Base-by-base conservation (phyloP, 2,113 vertebrate genomes). In the Shinisaurus crocodilurus region DNA sequence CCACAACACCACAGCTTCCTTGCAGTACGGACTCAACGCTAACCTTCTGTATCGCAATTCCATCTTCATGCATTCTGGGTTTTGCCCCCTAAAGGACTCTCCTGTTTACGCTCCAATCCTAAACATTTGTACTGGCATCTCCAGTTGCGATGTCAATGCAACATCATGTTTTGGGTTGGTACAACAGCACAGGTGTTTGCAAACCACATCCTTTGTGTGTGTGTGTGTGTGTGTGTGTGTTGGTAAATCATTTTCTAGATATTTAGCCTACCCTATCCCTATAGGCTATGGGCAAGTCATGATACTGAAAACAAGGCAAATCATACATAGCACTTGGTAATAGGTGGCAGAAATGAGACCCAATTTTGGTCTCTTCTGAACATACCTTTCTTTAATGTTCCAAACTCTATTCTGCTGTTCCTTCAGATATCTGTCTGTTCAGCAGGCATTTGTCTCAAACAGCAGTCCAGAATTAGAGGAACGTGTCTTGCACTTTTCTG, bases 391-490 rank as follows among this genome's bases (percentile, higher is more conserved):
- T 89, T 92, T 65, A 63, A n/a, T n/a, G 74, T 80, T 1, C 37
- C 54, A 81, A 77, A 60, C 89, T 91, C 77, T 70, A 82, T 89
- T 43, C 76, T 93, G 45, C 37, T 88, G 34, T 93, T 93, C 57
- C 84, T 84, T 90, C 18, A 90, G 76, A 60, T 93, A 16, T 76
- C 63, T 87, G 88, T 86, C 91, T 94, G 54, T 88, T 95, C 85
- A 88, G 82, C 92, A 91, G 77, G 79, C 89, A 79, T 92, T 93
- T 93, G 91, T 79, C 90, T 92, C 85, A 90, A 89, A 63, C 75
- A 88, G 7, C 81, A 8, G 43, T 93, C 91, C 4, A 87, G 90
- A 91, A 50, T 69, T 70, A 93, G 88, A 92, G 91, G 72, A 93
- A 67, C 1, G 43, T 54, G 18, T 85, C 60, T 92, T 93, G 79